These are phyloP conservation scores for Portevinia maculata DNA, from an alignment of 2,888 invertebrate genomes.

Conservation along the genomic window DNA sequence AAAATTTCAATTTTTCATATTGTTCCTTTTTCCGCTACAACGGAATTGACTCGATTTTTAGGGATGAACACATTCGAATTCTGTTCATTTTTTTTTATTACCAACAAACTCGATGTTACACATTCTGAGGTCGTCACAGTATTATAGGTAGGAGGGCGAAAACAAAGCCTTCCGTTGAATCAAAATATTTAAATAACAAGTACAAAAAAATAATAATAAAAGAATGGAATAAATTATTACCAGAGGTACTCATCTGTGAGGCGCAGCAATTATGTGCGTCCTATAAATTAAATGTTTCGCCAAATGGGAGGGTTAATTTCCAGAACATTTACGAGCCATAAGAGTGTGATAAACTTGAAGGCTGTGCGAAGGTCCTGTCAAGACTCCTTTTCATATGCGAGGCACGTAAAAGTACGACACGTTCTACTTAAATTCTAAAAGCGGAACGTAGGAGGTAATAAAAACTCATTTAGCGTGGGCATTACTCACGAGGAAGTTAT, in stretches of 20 bases:
- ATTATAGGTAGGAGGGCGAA: slow-evolving; percentile 1
- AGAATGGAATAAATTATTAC: slow-evolving; percentile 55
- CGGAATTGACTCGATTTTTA: slow-evolving; percentile 12
- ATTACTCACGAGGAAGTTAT: slow-evolving; percentile 66
- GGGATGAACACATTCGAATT: slow-evolving; percentile 18
- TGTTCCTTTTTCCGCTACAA: slow-evolving; percentile 15
- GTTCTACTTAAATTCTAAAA: slow-evolving; percentile 59
- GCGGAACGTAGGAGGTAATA: slow-evolving; percentile 56
- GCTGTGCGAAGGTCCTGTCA: slow-evolving; percentile 21
- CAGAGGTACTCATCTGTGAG: slow-evolving; percentile 36
- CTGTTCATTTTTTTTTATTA: slow-evolving; percentile 18
- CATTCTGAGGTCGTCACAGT: slow-evolving; percentile 30
- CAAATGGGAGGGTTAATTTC: slow-evolving; percentile 72
- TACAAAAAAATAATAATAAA: slow-evolving; percentile 14
- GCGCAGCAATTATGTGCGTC: slow-evolving; percentile 58
- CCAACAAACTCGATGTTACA: slow-evolving; percentile 11
- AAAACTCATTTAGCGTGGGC: slow-evolving; percentile 67
- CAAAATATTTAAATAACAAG: slow-evolving; percentile 50
- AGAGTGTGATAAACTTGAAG: slow-evolving; percentile 17
- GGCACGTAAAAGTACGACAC: slow-evolving; percentile 65
- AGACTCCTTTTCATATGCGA: slow-evolving; percentile 47
- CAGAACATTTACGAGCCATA: slow-evolving; percentile 64
- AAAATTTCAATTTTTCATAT: slow-evolving; percentile 29
- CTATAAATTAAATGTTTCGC: slow-evolving; percentile 67
- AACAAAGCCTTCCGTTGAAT: slow-evolving; percentile 24